phyloP scores from a whole-genome alignment of 2,797 vertebrate genomes.

The Benthosema pterotum region DNA sequence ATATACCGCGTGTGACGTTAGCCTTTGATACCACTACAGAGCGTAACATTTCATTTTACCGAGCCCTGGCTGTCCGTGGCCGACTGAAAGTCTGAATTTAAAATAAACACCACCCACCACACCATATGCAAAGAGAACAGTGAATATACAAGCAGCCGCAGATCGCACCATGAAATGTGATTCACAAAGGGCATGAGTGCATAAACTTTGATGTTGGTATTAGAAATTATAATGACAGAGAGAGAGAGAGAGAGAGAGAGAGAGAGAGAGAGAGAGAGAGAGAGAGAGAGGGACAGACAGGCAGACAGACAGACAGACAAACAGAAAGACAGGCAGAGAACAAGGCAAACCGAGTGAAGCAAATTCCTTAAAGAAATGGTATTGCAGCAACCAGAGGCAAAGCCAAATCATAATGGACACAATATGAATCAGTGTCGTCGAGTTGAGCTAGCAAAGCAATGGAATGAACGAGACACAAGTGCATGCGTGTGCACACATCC shows the following conservation, averaged over 20 bases:
- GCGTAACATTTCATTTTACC: slow-evolving; percentile 55
- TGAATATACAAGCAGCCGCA: slow-evolving; percentile 7
- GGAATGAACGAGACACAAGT: no score
- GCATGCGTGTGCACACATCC: neutral
- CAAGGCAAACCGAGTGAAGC: neutral
- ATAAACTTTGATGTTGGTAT: slow-evolving; percentile 18
- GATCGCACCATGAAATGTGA: slow-evolving; percentile 27
- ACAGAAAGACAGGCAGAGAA: neutral
- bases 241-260: neutral
- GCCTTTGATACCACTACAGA: neutral
- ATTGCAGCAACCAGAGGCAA: no score
- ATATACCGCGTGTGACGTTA: neutral
- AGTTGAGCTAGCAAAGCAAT: no score
- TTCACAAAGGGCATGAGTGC: slow-evolving; percentile 9
- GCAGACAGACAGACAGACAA: neutral
- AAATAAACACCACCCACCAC: slow-evolving; percentile 32
- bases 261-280: neutral
- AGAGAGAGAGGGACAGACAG: neutral
- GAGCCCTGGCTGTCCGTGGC: slow-evolving; percentile 21
- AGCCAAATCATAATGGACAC: no score
- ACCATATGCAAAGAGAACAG: slow-evolving; percentile 41
- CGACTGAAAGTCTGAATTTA: slow-evolving; percentile 46
- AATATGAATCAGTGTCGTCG: no score
- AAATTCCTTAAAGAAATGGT: no score
- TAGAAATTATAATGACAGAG: neutral